Conservation (phyloP, 1,140 invertebrate species). For the Helicorthomorpha holstii region DNA sequence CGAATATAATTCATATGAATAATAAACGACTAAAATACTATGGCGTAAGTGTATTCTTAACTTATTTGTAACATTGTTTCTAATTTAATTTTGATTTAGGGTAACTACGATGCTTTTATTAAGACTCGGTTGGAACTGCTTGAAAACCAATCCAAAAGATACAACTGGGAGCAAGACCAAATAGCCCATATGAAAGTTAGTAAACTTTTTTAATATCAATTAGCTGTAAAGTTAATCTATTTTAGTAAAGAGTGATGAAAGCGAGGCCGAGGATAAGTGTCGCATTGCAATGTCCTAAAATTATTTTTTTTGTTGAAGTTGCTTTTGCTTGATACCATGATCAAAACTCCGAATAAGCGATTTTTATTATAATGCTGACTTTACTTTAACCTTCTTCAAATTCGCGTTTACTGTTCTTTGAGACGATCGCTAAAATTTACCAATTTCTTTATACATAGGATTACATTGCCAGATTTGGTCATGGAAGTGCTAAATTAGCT, state of each 20-base stretch:
- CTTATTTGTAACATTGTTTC: background rate
- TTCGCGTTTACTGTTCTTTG: conserved; percentile 1
- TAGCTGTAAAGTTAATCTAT: background rate
- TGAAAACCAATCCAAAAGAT: conserved; percentile 98
- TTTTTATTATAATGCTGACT: no score
- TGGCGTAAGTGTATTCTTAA: conserved; percentile 42
- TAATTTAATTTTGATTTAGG: conserved; percentile 26
- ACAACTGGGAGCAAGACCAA: conserved; percentile 99
- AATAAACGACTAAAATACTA: conserved; percentile 89
- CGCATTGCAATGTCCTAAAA: conserved; percentile 19
- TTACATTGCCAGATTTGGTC: conserved; percentile 97
- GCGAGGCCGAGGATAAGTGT: conserved; percentile 12
- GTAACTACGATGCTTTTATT: conserved; percentile 91
- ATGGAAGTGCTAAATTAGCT: conserved; percentile 94
- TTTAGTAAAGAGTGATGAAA: conserved; percentile 7
- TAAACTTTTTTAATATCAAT: background rate
- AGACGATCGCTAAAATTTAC: background rate
- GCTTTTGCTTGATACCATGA: conserved; percentile 13
- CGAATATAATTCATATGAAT: conserved; percentile 93
- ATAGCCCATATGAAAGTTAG: conserved; percentile 94
- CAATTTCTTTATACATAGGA: conserved; percentile 44
- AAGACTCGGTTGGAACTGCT: conserved; percentile 80
- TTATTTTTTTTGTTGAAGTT: no score
- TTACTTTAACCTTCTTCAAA: conserved; percentile 1
- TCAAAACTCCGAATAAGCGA: conserved; percentile 13